These are phyloP conservation scores for Saxidomus purpurata DNA, from an alignment of 1,140 invertebrate species.

Conservation along the genomic window DNA sequence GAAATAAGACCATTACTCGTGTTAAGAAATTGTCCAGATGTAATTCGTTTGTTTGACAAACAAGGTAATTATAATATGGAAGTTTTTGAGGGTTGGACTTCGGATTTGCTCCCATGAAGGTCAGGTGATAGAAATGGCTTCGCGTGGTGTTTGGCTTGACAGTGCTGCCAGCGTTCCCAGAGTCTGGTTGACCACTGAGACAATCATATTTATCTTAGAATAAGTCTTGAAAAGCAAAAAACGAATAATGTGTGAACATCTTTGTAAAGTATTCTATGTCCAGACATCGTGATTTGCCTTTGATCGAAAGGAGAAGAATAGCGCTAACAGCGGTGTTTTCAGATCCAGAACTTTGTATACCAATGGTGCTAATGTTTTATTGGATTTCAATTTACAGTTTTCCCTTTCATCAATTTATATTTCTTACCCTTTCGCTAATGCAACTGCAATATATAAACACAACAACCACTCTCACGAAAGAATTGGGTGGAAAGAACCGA, in stretches of 20 bases:
- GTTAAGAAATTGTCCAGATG: background rate
- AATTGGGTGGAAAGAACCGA: background rate
- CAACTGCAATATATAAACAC: background rate
- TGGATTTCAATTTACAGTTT: background rate
- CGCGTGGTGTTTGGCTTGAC: no score
- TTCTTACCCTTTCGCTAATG: background rate
- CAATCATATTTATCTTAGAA: no score
- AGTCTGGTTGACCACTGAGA: no score
- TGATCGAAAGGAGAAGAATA: no score
- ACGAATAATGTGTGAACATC: no score
- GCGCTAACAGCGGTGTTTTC: background rate
- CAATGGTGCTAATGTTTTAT: constrained; percentile 4
- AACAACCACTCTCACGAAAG: constrained; percentile 2
- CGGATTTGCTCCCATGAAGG: no score
- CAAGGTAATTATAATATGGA: no score
- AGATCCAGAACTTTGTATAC: background rate
- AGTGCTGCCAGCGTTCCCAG: no score
- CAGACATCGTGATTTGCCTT: background rate
- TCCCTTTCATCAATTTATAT: background rate
- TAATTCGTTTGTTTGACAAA: constrained; percentile 28
- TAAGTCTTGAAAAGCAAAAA: no score
- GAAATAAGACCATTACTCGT: background rate
- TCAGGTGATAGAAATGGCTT: no score
- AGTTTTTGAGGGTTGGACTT: no score
- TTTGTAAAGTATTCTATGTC: background rate